A percentile compares a stretch with the other conserved stretches of the same genome.
Evolutionary conservation across 64 coral and sea anemone species (phyloP).

Genomic region (Catalaphyllia jardinei): DNA sequence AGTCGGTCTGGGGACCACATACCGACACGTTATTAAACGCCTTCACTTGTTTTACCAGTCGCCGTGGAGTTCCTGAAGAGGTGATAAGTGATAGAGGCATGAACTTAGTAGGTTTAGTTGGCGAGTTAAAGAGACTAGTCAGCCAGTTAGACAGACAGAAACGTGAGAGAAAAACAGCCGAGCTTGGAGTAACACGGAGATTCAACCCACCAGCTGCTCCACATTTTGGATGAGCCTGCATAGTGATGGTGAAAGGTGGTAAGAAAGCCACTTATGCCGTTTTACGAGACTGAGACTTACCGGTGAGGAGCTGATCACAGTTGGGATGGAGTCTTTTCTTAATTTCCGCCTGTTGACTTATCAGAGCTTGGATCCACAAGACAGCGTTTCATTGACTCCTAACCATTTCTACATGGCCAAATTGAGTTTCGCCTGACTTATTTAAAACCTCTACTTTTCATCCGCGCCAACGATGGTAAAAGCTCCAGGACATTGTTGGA

Average conservation of each 20-base stretch:
- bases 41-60: conserved; percentile 4
- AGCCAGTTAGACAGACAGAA: background rate
- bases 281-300: conserved; percentile 7
- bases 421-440: background rate
- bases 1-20: conserved; percentile 4
- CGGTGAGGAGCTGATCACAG: conserved; percentile 33
- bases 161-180: background rate
- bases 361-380: conserved; percentile 34
- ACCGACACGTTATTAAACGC: conserved; percentile 60
- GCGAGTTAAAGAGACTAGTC: conserved; percentile 1
- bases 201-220: conserved; percentile 50
- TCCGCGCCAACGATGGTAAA: conserved; percentile 2
- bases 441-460: background rate
- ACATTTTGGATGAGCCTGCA: conserved; percentile 43
- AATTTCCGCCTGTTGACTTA: conserved; percentile 62
- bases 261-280: conserved; percentile 52
- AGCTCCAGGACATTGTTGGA: background rate
- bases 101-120: conserved; percentile 37
- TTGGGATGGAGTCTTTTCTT: conserved; percentile 33
- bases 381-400: conserved; percentile 24
- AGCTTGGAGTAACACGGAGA: conserved; percentile 32
- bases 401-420: conserved; percentile 53
- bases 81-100: conserved; percentile 29
- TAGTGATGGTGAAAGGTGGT: conserved; percentile 51
- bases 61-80: conserved; percentile 28